Base-by-base conservation (phyloP, 2,797 vertebrate species). In the Pseudochaenichthys georgianus region DNA sequence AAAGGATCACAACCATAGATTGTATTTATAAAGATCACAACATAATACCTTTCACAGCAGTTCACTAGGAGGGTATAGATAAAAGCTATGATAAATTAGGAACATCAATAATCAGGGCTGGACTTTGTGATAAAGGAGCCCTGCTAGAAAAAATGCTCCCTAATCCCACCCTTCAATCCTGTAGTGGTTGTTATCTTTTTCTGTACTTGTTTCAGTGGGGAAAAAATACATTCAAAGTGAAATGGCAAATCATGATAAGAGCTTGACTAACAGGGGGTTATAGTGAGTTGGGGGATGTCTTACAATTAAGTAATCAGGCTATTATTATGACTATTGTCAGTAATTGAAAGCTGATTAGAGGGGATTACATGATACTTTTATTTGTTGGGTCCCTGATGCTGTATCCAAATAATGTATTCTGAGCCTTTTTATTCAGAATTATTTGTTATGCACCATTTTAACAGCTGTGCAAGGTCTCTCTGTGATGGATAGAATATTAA, bases 211-310 rank as follows among this genome's bases (percentile, higher is more conserved):
- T 60, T 34, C 50, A 31, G 31, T 17, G 55, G 45, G 7, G n/a
- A 59, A 52, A 59, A 46, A 53, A 53, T 59, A 3, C 23, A 58
- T 16, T 38, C 12, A 68, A 28, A 68, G 12, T 19, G n/a, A n/a
- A 73, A 19, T 11, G 12, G 16, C 8, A 19, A 52, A 38, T 21
- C 3, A 48, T 21, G 5, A 38, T 23, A 38, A 4, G 31, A 38
- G 13, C 38, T 52, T 42, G 34, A 38, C 8, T 28, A n/a, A 13
- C 57, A 19, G 21, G 21, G 12, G 10, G 12, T 43, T 19, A 38
- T 9, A 13, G 19, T 59, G 9, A 59, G 0, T 12, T 16, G 12
- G 13, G 10, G n/a, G 31, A 48, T 50, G 11, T 48, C 23, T 53
- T 34, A 13, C 12, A 13, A 57, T 48, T 48, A n/a, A 64, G 31